These are phyloP conservation scores for Cyclargus thomasi DNA, from an alignment of 1,140 invertebrate genomes.

Conservation along the genomic window DNA sequence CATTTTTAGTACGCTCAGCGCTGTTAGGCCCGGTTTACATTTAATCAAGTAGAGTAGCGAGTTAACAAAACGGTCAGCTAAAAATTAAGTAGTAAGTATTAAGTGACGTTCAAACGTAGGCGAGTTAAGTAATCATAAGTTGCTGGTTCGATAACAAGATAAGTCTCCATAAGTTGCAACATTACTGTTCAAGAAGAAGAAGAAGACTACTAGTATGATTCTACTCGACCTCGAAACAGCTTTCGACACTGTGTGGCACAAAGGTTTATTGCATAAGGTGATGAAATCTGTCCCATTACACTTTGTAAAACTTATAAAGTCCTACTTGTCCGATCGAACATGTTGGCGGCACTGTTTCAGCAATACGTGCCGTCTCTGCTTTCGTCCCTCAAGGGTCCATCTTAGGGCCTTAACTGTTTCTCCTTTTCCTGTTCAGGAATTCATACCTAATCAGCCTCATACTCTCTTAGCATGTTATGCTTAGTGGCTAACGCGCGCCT, in stretches of 20 bases:
- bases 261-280: neutral
- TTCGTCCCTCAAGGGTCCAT: neutral
- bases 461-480: constrained; percentile 16
- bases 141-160: too few relatives aligned
- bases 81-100: too few relatives aligned
- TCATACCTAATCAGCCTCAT: constrained; percentile 5
- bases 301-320: constrained; percentile 1
- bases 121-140: too few relatives aligned
- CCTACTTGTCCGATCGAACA: neutral
- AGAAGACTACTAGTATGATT: neutral
- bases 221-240: constrained; percentile 4
- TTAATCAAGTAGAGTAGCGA: too few relatives aligned
- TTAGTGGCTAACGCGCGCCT: too few relatives aligned
- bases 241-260: constrained; percentile 4
- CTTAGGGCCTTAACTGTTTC: constrained; percentile 7
- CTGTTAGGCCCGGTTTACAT: too few relatives aligned
- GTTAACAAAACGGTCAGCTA: too few relatives aligned
- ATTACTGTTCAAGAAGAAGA: too few relatives aligned
- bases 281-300: neutral
- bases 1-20: too few relatives aligned
- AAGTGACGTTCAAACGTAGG: too few relatives aligned
- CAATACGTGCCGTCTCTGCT: neutral
- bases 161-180: too few relatives aligned
- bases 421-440: constrained; percentile 3
- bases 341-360: neutral